Evolutionary conservation across 64 coral and sea anemone genomes (phyloP).

Genomic region (Montipora cactus): DNA sequence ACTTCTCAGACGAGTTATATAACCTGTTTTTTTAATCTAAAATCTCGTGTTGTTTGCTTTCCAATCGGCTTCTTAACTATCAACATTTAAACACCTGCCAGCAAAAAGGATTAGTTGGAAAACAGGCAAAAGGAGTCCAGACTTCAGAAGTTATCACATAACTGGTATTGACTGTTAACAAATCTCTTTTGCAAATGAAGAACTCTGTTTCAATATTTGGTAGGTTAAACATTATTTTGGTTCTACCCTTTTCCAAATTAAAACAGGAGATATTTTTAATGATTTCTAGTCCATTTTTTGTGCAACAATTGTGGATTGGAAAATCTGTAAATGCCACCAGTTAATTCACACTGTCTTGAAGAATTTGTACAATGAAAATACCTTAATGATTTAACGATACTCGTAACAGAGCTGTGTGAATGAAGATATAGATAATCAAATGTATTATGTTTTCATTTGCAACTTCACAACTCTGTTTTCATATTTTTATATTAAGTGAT

Average conservation of each 20-base stretch:
- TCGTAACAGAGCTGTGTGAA: not conserved
- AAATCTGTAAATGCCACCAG: not conserved
- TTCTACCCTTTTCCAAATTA: not conserved
- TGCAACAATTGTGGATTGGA: not conserved
- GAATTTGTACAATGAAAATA: not conserved
- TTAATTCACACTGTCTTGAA: not conserved
- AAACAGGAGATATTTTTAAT: not conserved
- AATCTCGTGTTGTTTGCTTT: not conserved
- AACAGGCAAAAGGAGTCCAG: not conserved
- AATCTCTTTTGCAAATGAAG: not conserved
- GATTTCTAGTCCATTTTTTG: not conserved
- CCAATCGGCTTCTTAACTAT: constrained; percentile 1
- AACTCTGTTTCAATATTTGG: not conserved
- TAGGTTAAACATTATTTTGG: not conserved
- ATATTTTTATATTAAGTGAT: not conserved
- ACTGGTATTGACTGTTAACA: not conserved
- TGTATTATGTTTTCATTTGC: no score
- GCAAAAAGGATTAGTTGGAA: not conserved
- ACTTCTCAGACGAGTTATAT: constrained; percentile 17
- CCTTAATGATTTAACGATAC: no score
- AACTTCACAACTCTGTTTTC: not conserved
- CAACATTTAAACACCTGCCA: not conserved
- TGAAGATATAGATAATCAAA: not conserved
- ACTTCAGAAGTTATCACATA: constrained; percentile 12
- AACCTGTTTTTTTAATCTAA: not conserved